Base-by-base conservation (phyloP, 2,888 invertebrate species). In the Phaedon cochleariae region DNA sequence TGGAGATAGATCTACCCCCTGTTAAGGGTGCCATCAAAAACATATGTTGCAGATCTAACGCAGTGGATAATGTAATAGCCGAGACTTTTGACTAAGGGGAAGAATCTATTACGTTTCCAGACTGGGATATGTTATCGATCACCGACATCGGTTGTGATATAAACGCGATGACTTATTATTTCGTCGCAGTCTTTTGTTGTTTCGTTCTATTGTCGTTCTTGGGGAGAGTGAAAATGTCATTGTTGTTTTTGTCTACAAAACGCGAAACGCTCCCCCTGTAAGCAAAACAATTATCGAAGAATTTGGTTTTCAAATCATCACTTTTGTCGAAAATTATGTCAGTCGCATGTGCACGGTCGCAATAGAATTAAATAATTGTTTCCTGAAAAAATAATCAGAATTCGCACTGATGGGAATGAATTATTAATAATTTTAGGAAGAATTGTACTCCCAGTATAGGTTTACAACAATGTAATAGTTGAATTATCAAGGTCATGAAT, bases 1-100 rank as follows among this genome's bases (percentile, higher is more conserved):
- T 70, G 72, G 71, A 70, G 73, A 72, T 63, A 70, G 71, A 73
- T 70, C 76, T 72, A 75, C 80, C 79, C 80, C 81, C 81, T 78
- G 80, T 81, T 80, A 81, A 69, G 73, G 75, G 76, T 74, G 76
- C 80, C 79, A 82, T 83, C 83, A 83, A 79, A 82, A 82, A 82
- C 83, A 83, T 81, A 82, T 82, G 83, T 81, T 81, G 77, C 81
- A 74, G 74, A 80, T 81, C 82, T 81, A 81, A 81, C 80, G 79
- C 80, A 81, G 77, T 79, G 81, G 79, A 81, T 81, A 81, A 76
- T 81, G 78, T 78, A 77, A 75, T 72, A 67, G 63, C 68, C 65
- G 74, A 74, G 73, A 73, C 74, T 71, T 71, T 72, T 67, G 68
- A 68, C 70, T 70, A 65, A 67, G 73, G 74, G 76, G 75, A 67